Percentiles rank a stretch among this genome's conserved stretches.
These are phyloP conservation scores for Trachelus iudaicus DNA, from an alignment of 2,888 invertebrate genomes.

Conservation along the genomic window DNA sequence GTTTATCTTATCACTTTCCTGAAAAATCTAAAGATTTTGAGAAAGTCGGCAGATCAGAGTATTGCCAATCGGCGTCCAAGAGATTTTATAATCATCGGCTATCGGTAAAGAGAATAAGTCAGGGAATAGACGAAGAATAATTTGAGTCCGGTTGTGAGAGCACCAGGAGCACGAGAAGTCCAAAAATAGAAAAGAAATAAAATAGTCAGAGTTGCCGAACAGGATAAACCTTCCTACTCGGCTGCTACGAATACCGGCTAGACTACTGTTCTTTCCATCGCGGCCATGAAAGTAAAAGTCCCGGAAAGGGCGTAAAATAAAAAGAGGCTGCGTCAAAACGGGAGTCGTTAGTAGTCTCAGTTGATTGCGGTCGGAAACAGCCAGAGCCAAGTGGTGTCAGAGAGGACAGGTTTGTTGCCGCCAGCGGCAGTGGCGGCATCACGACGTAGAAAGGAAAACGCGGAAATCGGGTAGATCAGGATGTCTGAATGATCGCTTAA, in stretches of 20 bases:
- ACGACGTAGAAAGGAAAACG: not conserved
- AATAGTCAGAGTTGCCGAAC: not conserved
- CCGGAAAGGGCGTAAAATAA: not conserved
- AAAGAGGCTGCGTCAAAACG: not conserved
- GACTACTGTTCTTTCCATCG: constrained; percentile 5
- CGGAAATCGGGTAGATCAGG: not conserved
- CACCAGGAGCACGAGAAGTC: not conserved
- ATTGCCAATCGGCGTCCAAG: not conserved
- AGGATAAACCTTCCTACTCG: not conserved
- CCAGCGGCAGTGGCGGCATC: not conserved
- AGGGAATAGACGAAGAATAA: not conserved
- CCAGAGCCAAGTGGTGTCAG: not conserved
- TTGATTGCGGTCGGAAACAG: not conserved
- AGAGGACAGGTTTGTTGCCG: not conserved
- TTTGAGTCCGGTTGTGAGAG: not conserved
- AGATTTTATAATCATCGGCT: not conserved
- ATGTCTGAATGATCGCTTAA: not conserved
- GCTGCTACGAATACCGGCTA: constrained; percentile 26
- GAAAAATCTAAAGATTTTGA: not conserved
- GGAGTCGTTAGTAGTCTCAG: not conserved
- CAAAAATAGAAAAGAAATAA: not conserved
- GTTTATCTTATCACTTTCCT: not conserved
- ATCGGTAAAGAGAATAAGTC: not conserved
- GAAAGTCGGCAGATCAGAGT: not conserved
- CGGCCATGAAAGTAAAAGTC: constrained; percentile 36